Conservation (phyloP, 2,113 vertebrate genomes). For the Lagopus leucura region DNA sequence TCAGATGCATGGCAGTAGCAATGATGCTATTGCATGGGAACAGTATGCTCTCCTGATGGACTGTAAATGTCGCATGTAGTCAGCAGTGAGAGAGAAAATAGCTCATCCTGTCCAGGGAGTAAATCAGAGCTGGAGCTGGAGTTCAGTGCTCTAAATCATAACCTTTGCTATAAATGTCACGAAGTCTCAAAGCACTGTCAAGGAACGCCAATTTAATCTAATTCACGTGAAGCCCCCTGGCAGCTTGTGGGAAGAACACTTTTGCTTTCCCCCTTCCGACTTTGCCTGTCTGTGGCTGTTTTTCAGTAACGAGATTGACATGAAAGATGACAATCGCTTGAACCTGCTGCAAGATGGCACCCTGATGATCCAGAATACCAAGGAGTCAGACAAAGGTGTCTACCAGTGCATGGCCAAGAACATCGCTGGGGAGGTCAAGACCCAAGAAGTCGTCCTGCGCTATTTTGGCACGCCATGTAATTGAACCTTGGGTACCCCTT, state of each 20-base stretch:
- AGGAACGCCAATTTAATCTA: neutral
- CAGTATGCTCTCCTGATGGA: neutral
- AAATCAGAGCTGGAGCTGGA: neutral
- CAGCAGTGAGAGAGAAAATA: neutral
- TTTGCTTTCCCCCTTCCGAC: neutral
- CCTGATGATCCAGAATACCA: slow-evolving; percentile 80
- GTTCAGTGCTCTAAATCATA: neutral
- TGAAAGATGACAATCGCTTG: slow-evolving; percentile 72
- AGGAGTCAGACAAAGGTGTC: slow-evolving; percentile 76
- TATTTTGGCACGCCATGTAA: slow-evolving; percentile 75
- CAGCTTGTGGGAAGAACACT: neutral
- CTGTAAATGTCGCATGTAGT: neutral
- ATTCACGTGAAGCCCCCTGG: neutral
- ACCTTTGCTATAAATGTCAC: neutral
- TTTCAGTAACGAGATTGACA: slow-evolving; percentile 77
- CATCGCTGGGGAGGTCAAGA: slow-evolving; percentile 77
- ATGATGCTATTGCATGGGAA: neutral
- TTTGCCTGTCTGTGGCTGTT: neutral
- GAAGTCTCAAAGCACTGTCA: neutral
- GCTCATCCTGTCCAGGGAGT: slow-evolving; percentile 21
- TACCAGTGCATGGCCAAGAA: slow-evolving; percentile 83
- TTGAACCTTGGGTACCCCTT: neutral
- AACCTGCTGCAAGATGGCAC: slow-evolving; percentile 78
- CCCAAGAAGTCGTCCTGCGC: slow-evolving; percentile 72
- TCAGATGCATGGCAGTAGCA: neutral